phyloP scores from a whole-genome alignment of 2,797 vertebrate genomes.

The Chiroxiphia lanceolata region DNA sequence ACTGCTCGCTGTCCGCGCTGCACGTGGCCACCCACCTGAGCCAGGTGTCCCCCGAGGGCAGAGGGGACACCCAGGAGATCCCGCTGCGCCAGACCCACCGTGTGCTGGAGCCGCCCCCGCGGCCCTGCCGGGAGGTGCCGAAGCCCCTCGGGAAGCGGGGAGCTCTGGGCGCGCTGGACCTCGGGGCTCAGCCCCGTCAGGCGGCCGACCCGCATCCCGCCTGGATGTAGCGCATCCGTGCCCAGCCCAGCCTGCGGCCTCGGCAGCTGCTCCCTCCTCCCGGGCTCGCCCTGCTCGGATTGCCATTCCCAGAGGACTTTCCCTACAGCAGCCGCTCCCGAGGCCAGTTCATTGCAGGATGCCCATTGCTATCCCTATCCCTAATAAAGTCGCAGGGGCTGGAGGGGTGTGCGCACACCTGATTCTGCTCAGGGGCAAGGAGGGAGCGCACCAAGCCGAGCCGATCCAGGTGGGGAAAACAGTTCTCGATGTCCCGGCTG shows the following conservation, averaged over 20 bases:
- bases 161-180: background rate
- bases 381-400: background rate
- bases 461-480: accelerated
- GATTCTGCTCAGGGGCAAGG: background rate
- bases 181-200: background rate
- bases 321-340: background rate
- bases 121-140: constrained; percentile 81
- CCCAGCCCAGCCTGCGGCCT: background rate
- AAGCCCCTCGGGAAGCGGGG: background rate
- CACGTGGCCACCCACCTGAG: constrained; percentile 88
- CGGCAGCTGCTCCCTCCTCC: background rate
- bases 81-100: constrained; percentile 50
- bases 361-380: background rate
- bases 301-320: accelerated
- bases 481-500: accelerated
- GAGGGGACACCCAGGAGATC: constrained; percentile 39
- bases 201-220: background rate
- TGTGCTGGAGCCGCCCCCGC: constrained; percentile 81
- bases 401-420: accelerated
- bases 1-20: constrained; percentile 88
- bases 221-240: background rate
- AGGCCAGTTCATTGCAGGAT: accelerated
- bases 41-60: constrained; percentile 69
- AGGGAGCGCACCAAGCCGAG: background rate
- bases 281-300: background rate